A percentile compares a stretch with the other conserved stretches of the same genome.
These are phyloP conservation scores for Drosophila aldrichi DNA, from an alignment of 2,888 invertebrate species.

Conservation along the genomic window DNA sequence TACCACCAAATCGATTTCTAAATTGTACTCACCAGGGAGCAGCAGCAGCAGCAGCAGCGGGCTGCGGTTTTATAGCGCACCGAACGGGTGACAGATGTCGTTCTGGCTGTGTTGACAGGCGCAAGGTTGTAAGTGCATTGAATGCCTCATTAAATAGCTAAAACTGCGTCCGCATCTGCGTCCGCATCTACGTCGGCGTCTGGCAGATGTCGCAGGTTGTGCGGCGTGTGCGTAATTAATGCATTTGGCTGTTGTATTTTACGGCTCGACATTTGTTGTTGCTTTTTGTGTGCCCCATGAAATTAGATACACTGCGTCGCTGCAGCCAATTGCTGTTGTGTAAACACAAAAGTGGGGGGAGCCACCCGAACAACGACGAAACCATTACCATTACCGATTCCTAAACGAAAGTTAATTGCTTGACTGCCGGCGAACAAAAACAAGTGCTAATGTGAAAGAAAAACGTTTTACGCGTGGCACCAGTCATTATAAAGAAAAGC, in stretches of 20 bases:
- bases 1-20: slow-evolving; percentile 74
- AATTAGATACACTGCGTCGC: slow-evolving; percentile 74
- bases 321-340: slow-evolving; percentile 66
- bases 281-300: slow-evolving; percentile 51
- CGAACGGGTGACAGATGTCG: slow-evolving; percentile 76
- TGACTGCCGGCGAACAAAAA: slow-evolving; percentile 34
- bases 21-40: slow-evolving; percentile 60
- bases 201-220: slow-evolving; percentile 61
- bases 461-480: slow-evolving; percentile 58
- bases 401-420: slow-evolving; percentile 73
- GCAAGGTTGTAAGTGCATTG: slow-evolving; percentile 73
- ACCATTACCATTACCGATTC: slow-evolving; percentile 57
- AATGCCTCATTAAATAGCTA: slow-evolving; percentile 82
- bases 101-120: slow-evolving; percentile 63
- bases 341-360: slow-evolving; percentile 67
- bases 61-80: slow-evolving; percentile 71
- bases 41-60: slow-evolving; percentile 19
- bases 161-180: background rate
- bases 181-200: background rate
- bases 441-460: slow-evolving; percentile 71
- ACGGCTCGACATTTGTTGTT: slow-evolving; percentile 58
- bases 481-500: slow-evolving; percentile 9
- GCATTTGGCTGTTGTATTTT: slow-evolving; percentile 71
- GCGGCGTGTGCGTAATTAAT: slow-evolving; percentile 73
- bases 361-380: slow-evolving; percentile 35